phyloP scores from a whole-genome alignment of 1,140 invertebrate species.

The Lasaia peninsularis region DNA sequence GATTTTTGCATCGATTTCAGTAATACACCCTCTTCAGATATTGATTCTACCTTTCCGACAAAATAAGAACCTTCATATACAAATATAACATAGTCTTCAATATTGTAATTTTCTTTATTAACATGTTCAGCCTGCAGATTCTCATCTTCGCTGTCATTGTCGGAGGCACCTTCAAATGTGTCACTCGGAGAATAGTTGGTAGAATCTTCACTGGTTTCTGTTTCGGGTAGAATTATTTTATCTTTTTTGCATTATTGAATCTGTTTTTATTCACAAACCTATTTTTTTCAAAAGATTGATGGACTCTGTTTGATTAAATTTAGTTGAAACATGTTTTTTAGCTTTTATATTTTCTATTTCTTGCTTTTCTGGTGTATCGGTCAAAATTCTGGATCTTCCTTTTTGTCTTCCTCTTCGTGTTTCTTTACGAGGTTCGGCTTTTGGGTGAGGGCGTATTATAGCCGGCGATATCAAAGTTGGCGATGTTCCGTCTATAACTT shows the following conservation, averaged over 20 bases:
- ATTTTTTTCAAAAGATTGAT: neutral
- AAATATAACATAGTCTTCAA: slow-evolving; percentile 29
- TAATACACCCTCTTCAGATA: slow-evolving; percentile 23
- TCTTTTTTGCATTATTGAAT: slow-evolving; percentile 1
- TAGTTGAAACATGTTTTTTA: slow-evolving; percentile 1
- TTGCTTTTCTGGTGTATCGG: slow-evolving; percentile 1
- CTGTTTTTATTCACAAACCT: neutral
- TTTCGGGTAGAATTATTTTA: neutral
- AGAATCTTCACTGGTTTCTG: slow-evolving; percentile 1
- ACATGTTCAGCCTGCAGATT: slow-evolving; percentile 16
- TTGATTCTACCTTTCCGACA: slow-evolving; percentile 23
- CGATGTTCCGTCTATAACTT: neutral
- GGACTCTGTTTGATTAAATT: neutral
- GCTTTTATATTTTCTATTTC: neutral
- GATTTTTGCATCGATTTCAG: slow-evolving; percentile 30
- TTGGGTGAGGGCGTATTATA: neutral
- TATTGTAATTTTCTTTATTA: slow-evolving; percentile 21
- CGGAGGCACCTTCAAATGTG: slow-evolving; percentile 14
- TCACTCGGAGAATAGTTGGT: slow-evolving; percentile 3
- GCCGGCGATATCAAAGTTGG: neutral
- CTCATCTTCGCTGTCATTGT: slow-evolving; percentile 16
- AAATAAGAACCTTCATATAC: slow-evolving; percentile 26
- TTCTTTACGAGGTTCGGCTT: neutral
- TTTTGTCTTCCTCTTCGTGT: neutral
- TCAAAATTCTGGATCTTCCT: neutral